Evolutionary conservation across 2,113 vertebrate species (phyloP), one percentile per base, ranked within the genome.

Genomic region (Zosterops hypoxanthus): DNA sequence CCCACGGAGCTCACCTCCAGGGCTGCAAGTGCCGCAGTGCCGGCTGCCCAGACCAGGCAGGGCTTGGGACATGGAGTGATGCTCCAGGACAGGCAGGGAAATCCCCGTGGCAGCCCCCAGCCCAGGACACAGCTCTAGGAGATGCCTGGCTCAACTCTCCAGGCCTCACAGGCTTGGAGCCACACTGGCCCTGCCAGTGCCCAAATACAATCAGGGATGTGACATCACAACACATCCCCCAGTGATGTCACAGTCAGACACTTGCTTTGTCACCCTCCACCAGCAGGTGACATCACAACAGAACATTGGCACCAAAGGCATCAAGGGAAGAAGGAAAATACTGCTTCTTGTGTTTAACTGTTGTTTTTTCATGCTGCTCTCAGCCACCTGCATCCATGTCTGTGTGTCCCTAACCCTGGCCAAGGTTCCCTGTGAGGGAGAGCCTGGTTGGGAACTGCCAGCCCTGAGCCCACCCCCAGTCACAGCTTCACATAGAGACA

Each of bases 121-220:
- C 18, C 19, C 59, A 23, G 11, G 5, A 19, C 47, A 31, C 13
- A 11, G 26, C 33, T 33, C 19, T 39, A 31, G 44, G 31, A 42
- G 12, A 31, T 0, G 1, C 16, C 31, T 57, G 60, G 24, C 61
- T 66, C 3, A 0, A 3, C 12, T 2, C 33, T 19, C 11, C 63
- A 52, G 22, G 26, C 25, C 46, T 50, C 14, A 3, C 18, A 39
- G 39, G 22, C 22, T 36, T 1, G 2, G 8, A 70, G 47, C 47
- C 33, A 28, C 20, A 16, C 9, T 16, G 47, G 64, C 39, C 33
- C 9, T 39, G 33, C 39, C 33, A 1, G 19, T 7, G 39, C 39
- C 23, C n/a, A 9, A 1, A 16, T 6, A 12, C 28, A 17, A 2
- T 11, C 41, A n/a, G 47, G 26, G 19, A 23, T n/a, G 22, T 46